These are phyloP conservation scores for Carassius gibelio DNA, from an alignment of 2,113 vertebrate genomes.

Conservation along the genomic window DNA sequence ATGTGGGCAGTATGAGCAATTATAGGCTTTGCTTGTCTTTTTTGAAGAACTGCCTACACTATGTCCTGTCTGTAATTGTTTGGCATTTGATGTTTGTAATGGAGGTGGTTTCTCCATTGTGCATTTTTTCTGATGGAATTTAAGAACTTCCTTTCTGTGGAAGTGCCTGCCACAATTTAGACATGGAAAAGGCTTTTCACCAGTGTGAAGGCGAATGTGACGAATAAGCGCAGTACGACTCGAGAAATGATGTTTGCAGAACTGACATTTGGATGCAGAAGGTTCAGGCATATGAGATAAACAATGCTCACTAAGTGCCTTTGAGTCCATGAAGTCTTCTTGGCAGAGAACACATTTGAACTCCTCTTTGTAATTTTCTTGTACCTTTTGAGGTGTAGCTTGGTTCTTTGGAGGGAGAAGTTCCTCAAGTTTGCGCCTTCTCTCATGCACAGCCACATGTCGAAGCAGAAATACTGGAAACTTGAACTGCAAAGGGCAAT, in stretches of 20 bases:
- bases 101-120: neutral
- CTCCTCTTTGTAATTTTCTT: conserved; percentile 14
- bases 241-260: conserved; percentile 65
- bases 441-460: conserved; percentile 68
- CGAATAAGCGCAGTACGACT: conserved; percentile 64
- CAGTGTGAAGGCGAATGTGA: conserved; percentile 72
- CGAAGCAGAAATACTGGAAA: conserved; percentile 68
- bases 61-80: neutral
- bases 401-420: conserved; percentile 21
- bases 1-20: conserved; percentile 69
- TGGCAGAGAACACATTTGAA: conserved; percentile 70
- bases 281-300: conserved; percentile 66
- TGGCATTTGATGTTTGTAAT: neutral
- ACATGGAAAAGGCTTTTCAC: conserved; percentile 70
- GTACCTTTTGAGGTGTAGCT: conserved; percentile 1
- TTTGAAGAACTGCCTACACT: neutral
- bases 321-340: conserved; percentile 62
- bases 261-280: conserved; percentile 68
- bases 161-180: conserved; percentile 70
- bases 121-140: conserved; percentile 66
- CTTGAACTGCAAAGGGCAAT: conserved; percentile 69
- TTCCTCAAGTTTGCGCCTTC: conserved; percentile 25
- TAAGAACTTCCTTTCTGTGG: conserved; percentile 57
- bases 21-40: conserved; percentile 18
- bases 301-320: conserved; percentile 68